These are phyloP conservation scores for Oophaga sylvatica DNA, from an alignment of 2,797 vertebrate species.

Conservation along the genomic window DNA sequence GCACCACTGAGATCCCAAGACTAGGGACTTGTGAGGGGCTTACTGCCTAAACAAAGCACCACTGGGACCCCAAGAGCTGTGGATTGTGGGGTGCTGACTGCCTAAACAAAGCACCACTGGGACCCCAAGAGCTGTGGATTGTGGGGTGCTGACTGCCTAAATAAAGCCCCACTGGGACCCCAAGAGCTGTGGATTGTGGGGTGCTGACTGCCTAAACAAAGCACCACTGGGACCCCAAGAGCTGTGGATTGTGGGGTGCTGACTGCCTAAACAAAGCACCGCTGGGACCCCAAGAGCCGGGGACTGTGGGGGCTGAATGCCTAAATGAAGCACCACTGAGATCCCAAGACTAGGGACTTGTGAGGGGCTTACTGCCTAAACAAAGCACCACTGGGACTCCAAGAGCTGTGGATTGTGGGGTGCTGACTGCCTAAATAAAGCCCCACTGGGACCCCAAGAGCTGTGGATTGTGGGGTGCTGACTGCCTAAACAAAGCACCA, in stretches of 20 bases:
- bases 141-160: conserved; percentile 24
- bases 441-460: conserved; percentile 21
- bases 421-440: conserved; percentile 13
- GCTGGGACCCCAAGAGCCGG: conserved; percentile 16
- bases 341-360: too few species aligned
- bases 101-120: conserved; percentile 26
- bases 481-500: conserved; percentile 24
- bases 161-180: conserved; percentile 19
- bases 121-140: conserved; percentile 13
- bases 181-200: conserved; percentile 40
- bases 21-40: too few species aligned
- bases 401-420: background rate
- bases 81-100: background rate
- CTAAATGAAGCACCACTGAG: too few species aligned
- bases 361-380: too few species aligned
- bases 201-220: conserved; percentile 12
- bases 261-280: conserved; percentile 19
- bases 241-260: conserved; percentile 6
- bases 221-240: conserved; percentile 16
- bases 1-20: too few species aligned
- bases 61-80: too few species aligned
- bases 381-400: too few species aligned
- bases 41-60: too few species aligned
- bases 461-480: conserved; percentile 22
- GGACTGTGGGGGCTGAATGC: background rate